Evolutionary conservation across 2,797 vertebrate species (phyloP), one percentile per base, ranked within the genome.

Genomic region (Argentina silus): DNA sequence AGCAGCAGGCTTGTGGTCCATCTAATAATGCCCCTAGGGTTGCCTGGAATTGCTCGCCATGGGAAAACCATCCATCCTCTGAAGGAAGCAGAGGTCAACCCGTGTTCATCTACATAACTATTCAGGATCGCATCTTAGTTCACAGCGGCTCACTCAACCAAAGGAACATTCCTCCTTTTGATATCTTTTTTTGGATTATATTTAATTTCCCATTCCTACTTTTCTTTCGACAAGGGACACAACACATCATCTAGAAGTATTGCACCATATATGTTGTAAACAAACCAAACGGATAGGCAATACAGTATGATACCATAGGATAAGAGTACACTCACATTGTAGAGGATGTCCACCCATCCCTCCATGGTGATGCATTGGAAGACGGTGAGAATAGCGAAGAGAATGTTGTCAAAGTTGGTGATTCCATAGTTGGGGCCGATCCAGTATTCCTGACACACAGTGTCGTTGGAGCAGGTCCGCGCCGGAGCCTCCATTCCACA

Each of bases 361-460:
- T 99, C 97, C 97, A 99, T 99, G 79, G 97, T 99, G 91, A 99
- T 99, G 88, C 97, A 99, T 90, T 99, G 97, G 91, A 99, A 99
- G 72, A 99, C 97, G 0, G 97, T 98, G 82, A 99, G 93, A 78
- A 98, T 88, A 4, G 97, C 95, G 0, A 98, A 99, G 55, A 99
- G 93, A 91, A 99, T 98, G 78, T 99, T 98, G 93, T 98, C 97
- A 3, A 99, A 99, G 90, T 99, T 98, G 85, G 97, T 99, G 88
- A 99, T 99, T 61, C 97, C 97, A 0, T 93, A 98, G 91, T 97
- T 99, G 75, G 97, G 97, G 6, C 97, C 97, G 0, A 91, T 93
- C 97, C 97, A 98, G 84, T 96, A 96, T 55, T 95, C 93, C 73
- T 77, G 87, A 83, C 97, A 99, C 65, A 73, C 74, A 0, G 94